Conservation (phyloP, 2,113 vertebrate genomes). For the Forbesichthys papilliferus region DNA sequence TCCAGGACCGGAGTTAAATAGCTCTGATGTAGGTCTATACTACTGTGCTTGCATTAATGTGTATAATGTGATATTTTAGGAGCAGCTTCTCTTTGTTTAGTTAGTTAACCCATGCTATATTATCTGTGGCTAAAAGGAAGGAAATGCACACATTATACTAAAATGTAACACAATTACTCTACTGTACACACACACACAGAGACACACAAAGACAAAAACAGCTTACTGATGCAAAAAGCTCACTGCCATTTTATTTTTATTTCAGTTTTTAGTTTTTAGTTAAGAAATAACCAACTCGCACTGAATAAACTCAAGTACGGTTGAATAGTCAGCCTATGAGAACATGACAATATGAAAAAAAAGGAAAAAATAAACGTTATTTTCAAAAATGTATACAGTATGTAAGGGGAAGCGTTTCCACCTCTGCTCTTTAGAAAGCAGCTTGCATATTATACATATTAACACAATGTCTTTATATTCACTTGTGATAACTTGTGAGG, state of each 20-base stretch:
- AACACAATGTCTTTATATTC: conserved; percentile 57
- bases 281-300: conserved; percentile 60
- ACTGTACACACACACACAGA: conserved; percentile 61
- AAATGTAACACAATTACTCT: conserved; percentile 74
- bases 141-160: conserved; percentile 72
- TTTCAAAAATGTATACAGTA: conserved; percentile 75
- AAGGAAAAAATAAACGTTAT: conserved; percentile 78
- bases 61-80: conserved; percentile 72
- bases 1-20: no score
- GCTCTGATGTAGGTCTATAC: no score
- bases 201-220: conserved; percentile 51
- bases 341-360: conserved; percentile 64
- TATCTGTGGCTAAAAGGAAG: conserved; percentile 74
- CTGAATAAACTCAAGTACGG: conserved; percentile 45
- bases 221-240: conserved; percentile 65
- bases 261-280: conserved; percentile 56
- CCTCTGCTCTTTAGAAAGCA: conserved; percentile 49
- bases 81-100: conserved; percentile 77
- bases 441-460: conserved; percentile 64
- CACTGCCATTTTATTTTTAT: conserved; percentile 43
- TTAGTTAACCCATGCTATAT: conserved; percentile 74
- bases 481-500: conserved; percentile 47
- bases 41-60: conserved; percentile 47
- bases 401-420: conserved; percentile 44
- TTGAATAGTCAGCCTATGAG: not conserved